Conservation (phyloP, 2,888 invertebrate species). For the Mechanitis mazaeus region DNA sequence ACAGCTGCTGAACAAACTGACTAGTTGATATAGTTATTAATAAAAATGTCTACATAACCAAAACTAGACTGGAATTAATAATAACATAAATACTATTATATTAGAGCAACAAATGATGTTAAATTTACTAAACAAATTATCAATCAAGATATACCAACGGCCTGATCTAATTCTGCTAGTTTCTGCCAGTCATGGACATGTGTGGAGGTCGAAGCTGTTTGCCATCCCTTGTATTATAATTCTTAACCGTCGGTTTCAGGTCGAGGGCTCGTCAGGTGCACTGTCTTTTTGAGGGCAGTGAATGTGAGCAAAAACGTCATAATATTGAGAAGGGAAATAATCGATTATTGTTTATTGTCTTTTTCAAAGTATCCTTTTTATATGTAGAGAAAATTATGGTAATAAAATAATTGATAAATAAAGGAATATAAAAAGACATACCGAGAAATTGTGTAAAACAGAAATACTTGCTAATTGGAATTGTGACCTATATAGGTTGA, state of each 20-base stretch:
- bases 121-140: not conserved
- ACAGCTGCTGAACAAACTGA: no score
- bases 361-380: not conserved
- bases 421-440: no score
- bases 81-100: no score
- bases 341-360: not conserved
- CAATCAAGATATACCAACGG: no score
- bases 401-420: no score
- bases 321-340: not conserved
- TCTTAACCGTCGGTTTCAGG: constrained; percentile 63
- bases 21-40: no score
- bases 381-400: not conserved
- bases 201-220: constrained; percentile 36
- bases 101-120: not conserved
- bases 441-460: no score
- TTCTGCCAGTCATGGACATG: constrained; percentile 71
- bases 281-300: constrained; percentile 18
- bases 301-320: constrained; percentile 1
- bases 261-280: constrained; percentile 51
- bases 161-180: not conserved
- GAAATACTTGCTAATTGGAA: no score
- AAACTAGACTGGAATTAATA: no score
- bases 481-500: no score
- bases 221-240: constrained; percentile 61
- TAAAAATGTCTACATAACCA: no score